phyloP scores from a whole-genome alignment of 1,140 invertebrate species.

The Stegodyphus dumicola region DNA sequence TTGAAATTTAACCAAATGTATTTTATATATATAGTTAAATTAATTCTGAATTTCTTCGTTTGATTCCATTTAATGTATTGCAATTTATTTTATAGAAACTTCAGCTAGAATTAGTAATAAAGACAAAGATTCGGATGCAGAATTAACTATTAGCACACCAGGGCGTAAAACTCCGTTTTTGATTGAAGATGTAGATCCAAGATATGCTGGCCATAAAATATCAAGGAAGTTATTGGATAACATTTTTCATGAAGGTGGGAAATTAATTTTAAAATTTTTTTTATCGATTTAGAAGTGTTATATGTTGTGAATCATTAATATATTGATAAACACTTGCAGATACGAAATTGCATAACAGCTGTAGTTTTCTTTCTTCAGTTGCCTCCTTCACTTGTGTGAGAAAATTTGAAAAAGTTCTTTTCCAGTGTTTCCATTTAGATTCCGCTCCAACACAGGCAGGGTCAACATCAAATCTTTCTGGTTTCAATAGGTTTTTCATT shows the following conservation, averaged over 20 bases:
- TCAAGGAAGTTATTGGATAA: slow-evolving; percentile 62
- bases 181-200: slow-evolving; percentile 76
- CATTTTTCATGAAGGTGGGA: slow-evolving; percentile 22
- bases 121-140: slow-evolving; percentile 41
- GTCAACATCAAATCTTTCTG: too few relatives aligned
- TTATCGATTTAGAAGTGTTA: too few relatives aligned
- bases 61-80: too few relatives aligned
- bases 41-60: slow-evolving; percentile 33
- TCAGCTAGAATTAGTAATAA: slow-evolving; percentile 28
- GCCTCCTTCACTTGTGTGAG: too few relatives aligned
- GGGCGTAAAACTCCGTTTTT: slow-evolving; percentile 73
- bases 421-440: too few relatives aligned
- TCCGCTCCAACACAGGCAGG: too few relatives aligned
- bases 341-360: too few relatives aligned
- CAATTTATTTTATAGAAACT: slow-evolving; percentile 17
- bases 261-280: not conserved
- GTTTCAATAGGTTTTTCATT: too few relatives aligned
- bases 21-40: not conserved
- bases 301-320: too few relatives aligned
- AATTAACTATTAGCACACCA: slow-evolving; percentile 19
- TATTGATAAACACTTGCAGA: too few relatives aligned
- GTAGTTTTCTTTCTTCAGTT: too few relatives aligned
- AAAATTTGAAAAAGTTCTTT: too few relatives aligned
- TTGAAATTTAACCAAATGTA: slow-evolving; percentile 27
- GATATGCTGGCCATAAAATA: slow-evolving; percentile 76